Evolutionary conservation across 2,797 vertebrate species (phyloP), one percentile per base, ranked within the genome.

Genomic region (Catharus ustulatus): DNA sequence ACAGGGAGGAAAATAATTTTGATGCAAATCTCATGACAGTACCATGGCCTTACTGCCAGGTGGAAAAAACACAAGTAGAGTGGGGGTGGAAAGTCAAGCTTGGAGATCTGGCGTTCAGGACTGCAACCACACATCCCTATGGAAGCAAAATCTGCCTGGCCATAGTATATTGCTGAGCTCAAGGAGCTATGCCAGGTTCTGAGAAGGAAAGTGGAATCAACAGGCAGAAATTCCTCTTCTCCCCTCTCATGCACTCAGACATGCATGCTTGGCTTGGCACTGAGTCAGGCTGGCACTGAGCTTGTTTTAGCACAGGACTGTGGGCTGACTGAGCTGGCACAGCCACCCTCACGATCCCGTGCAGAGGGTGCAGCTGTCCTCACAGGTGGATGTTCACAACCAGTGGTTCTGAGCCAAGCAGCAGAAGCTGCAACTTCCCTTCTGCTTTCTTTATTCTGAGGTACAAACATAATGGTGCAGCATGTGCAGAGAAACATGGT

Each of bases 271-370:
- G 45, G 19, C 43, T 76, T 24, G 30, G 86, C 59, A 64, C 19
- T 15, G 59, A 63, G 46, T 26, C 40, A 76, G 52, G 27, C 29
- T 54, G 64, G 36, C 36, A 55, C 5, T 1, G 32, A 66, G 34
- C 13, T 57, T 5, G 0, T 34, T 79, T 62, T 1, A 52, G 29
- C 45, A 52, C 15, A 42, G 52, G 42, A 15, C 26, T 77, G 32
- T n/a, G 36, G 55, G n/a, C 59, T 55, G 49, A 51, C 48, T 43
- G 63, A 67, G 36, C 9, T 52, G 69, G 63, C 45, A 45, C 71
- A 67, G 5, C 16, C 32, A 59, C 13, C 15, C 46, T 29, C 58
- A 40, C 0, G 1, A 49, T 24, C 48, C 27, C 13, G 7, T 1
- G 14, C 63, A 59, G 67, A 80, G 22, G 30, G 24, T 73, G 17